Percentiles rank a stretch among this genome's conserved stretches.
Conservation (phyloP, 1,140 invertebrate genomes). For the Pectinophora gossypiella region DNA sequence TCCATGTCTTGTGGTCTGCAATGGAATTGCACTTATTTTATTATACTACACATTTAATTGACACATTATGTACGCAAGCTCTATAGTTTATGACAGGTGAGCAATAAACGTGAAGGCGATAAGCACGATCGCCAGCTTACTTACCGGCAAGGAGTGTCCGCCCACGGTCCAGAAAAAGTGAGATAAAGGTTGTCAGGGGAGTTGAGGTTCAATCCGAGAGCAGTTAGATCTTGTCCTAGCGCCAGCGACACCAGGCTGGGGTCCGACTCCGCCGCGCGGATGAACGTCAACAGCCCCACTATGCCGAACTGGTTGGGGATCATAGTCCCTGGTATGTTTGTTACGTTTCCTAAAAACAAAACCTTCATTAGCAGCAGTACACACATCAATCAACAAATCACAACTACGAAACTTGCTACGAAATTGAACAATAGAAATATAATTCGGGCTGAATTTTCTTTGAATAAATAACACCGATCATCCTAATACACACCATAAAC, state of each 20-base stretch:
- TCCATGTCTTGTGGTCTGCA: conserved; percentile 97
- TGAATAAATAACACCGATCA: no score
- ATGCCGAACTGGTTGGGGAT: conserved; percentile 99
- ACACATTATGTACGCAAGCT: no score
- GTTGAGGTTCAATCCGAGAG: conserved; percentile 97
- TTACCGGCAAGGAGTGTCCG: conserved; percentile 93
- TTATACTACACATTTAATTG: no score
- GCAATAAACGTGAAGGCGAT: no score
- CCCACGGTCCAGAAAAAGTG: conserved; percentile 98
- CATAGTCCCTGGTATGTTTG: conserved; percentile 98
- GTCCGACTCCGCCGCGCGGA: conserved; percentile 97
- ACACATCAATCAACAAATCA: no score
- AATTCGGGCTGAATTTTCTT: no score
- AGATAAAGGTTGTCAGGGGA: conserved; percentile 97
- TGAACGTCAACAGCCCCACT: conserved; percentile 97
- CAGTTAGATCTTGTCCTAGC: conserved; percentile 97
- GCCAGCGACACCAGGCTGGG: conserved; percentile 96
- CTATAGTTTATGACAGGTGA: no score
- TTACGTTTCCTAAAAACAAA: conserved; percentile 91
- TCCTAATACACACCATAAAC: conserved; percentile 60
- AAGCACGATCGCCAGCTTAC: neutral
- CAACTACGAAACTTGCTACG: no score
- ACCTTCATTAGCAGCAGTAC: no score
- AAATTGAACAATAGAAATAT: no score
- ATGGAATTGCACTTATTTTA: no score